Evolutionary conservation across 2,113 vertebrate species (phyloP).

Genomic region (Calidris pugnax): DNA sequence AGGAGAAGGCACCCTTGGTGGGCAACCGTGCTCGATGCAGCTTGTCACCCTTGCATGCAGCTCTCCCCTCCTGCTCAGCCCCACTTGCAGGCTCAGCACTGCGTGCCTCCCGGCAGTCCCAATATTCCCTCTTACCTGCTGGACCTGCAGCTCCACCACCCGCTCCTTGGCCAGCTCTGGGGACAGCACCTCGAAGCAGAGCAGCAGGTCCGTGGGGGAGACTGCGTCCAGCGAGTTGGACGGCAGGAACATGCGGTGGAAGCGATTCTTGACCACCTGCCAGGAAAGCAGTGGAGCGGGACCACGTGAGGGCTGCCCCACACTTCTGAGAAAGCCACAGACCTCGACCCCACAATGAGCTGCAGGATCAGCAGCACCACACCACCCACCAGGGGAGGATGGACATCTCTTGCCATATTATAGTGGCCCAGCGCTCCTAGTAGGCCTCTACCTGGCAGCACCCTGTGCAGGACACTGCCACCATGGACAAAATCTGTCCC

Average conservation of each 20-base stretch:
- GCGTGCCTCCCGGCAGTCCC: neutral
- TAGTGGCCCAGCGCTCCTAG: neutral
- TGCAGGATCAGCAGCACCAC: neutral
- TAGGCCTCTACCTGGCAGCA: neutral
- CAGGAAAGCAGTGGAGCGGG: neutral
- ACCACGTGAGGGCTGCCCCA: neutral
- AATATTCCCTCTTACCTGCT: slow-evolving; percentile 81
- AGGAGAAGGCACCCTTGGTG: neutral
- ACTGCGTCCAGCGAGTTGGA: slow-evolving; percentile 88
- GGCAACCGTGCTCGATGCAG: accelerated
- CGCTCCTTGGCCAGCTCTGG: slow-evolving; percentile 93
- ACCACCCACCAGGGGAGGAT: neutral
- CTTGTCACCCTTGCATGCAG: too few species aligned
- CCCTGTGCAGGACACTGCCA: neutral
- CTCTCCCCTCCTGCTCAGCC: neutral
- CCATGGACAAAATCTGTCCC: neutral
- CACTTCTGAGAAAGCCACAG: neutral
- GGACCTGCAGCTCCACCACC: slow-evolving; percentile 89
- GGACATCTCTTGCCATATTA: neutral
- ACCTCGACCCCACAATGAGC: neutral
- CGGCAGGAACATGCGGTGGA: slow-evolving; percentile 87
- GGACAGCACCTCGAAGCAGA: slow-evolving; percentile 95
- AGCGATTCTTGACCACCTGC: slow-evolving; percentile 90
- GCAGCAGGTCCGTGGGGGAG: slow-evolving; percentile 85
- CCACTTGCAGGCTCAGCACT: neutral